Evolutionary conservation across 2,888 invertebrate species (phyloP), one percentile per base, ranked within the genome.

Genomic region (Platerodrilus igneus): DNA sequence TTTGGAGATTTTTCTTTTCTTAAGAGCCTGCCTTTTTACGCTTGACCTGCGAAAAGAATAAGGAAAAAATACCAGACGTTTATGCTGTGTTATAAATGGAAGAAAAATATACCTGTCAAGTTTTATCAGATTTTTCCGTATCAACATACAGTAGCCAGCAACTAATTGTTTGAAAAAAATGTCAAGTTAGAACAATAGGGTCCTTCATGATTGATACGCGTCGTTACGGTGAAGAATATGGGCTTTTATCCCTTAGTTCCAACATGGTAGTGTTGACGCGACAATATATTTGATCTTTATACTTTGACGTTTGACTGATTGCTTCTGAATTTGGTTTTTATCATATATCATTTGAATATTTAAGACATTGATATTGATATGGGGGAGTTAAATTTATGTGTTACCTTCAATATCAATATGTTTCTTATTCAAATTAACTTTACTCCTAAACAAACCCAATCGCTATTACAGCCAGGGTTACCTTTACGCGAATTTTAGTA

Each of bases 161-260:
- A 47, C 55, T 58, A 59, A 61, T 61, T 61, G 56, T 52, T 51
- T 32, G 46, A 48, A 48, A 45, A n/a, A 54, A 51, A 51, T 50
- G 51, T 50, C 54, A 54, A 48, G 46, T 28, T 41, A 45, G 49
- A 51, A 55, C 52, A 53, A 53, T 53, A 48, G 51, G 32, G 22
- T 8, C 28, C 19, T 41, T 41, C 32, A 25, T 50, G 55, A 55
- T 53, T 36, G 56, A 63, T 63, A 49, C 51, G 32, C 43, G 55
- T 56, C 61, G 57, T 60, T 60, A 59, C 39, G 48, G 51, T 59
- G 59, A 60, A 59, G 59, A 59, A 61, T 59, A 57, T 53, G 52
- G 54, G 56, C 51, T 57, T 57, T 57, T 47, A 45, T 43, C 34
- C 34, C 21, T 48, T 51, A 51, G 43, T 47, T 30, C 46, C 45